Base-by-base conservation (phyloP, 2,113 vertebrate genomes). In the Halcyon malimbica region DNA sequence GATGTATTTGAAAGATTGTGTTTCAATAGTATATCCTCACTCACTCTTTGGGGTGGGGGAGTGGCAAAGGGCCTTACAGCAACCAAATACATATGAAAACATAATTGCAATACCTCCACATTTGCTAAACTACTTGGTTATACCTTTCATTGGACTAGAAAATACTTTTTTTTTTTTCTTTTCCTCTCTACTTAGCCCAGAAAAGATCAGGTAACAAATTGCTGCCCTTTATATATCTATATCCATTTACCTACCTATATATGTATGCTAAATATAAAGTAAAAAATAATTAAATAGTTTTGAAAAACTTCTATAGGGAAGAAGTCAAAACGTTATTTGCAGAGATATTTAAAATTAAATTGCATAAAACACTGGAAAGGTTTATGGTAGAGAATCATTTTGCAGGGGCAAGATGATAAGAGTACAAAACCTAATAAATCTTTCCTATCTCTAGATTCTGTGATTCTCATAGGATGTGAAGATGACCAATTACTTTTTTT, bases 291-390 rank as follows among this genome's bases (percentile, higher is more conserved):
- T 0, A 76, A 90, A 81, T 57, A 2, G 0, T 83, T 90, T 89
- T 39, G 8, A 70, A 25, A 54, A 76, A 42, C 67, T 90, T 85
- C 86, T 74, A n/a, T n/a, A 39, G 37, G 24, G 53, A 95, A 81
- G 25, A 12, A 33, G 46, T 46, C 35, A 93, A 96, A 96, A 86
- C 65, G 82, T 83, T 94, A 83, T 70, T 82, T 89, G 57, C 17
- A 60, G 42, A 90, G 62, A 77, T 64, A 76, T 83, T 94, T 84
- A 93, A 94, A 91, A 83, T 13, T 74, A 56, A 87, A 94, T 67
- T 89, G 48, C 42, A 59, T 41, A 91, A 83, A 89, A 51, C 28
- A 68, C 28, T 65, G 42, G 13, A 90, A 89, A 91, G 85, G 57
- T 37, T 82, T 79, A 83, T 33, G 28, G 28, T 48, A 84, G 51